Base-by-base conservation (phyloP, 2,888 invertebrate species). In the Mimas tiliae region DNA sequence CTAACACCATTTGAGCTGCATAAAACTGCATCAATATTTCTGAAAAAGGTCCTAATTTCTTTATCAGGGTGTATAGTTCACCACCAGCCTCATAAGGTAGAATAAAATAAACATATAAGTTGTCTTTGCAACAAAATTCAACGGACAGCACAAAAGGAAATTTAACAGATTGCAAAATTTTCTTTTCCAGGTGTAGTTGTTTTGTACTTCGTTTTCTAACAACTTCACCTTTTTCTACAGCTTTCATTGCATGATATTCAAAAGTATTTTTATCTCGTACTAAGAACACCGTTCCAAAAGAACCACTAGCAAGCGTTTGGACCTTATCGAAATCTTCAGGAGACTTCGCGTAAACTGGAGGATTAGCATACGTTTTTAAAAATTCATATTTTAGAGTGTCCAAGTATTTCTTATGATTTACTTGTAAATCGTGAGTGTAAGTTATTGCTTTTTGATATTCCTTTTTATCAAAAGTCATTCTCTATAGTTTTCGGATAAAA, bases 101-200 rank as follows among this genome's bases (percentile, higher is more conserved):
- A 7, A 97, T 94, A 83, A 98, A 94, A 87, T 97, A 98, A 48
- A 98, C 80, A 83, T 97, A 97, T 50, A 96, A 95, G 81, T 97
- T 97, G 82, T 98, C 97, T 94, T 97, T 98, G 87, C 96, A 96
- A 73, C 95, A 96, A 86, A 93, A 96, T 75, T 97, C 95, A 92
- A 98, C 92, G 72, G 94, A 94, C 71, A 98, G 95, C 33, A 98
- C 88, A 88, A 98, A 98, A 0, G 98, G 97, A 91, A 98, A 99
- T 65, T 94, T 94, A 55, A 98, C 94, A 62, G 97, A 95, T 81
- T 97, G 96, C 71, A 99, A 94, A 65, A 99, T 96, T 78, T 95
- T 95, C 84, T 98, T 98, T 89, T 99, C 99, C 78, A 96, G 96
- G 72, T 95, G 86, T 1, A 98, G 96, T 87, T 98, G 98, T 67